Percentiles rank a stretch among this genome's conserved stretches.
Evolutionary conservation across 2,888 invertebrate genomes (phyloP).

Genomic region (Dinocampus coccinellae): DNA sequence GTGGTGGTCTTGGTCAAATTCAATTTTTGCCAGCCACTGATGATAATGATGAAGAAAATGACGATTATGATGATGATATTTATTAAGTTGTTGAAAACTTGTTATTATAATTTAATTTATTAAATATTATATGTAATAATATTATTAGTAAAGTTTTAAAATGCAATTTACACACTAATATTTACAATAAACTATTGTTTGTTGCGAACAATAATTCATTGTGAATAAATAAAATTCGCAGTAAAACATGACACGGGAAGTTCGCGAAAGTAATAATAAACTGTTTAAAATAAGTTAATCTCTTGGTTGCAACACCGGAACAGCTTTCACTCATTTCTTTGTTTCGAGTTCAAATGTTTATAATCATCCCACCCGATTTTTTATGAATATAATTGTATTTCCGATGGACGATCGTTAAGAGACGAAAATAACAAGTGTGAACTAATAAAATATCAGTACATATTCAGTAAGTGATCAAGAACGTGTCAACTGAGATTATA

Average conservation of each 20-base stretch:
- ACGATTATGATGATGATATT: no score
- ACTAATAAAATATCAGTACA: background rate
- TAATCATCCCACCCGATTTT: background rate
- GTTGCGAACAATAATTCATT: no score
- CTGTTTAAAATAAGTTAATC: background rate
- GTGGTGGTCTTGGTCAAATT: constrained; percentile 76
- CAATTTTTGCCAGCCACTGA: constrained; percentile 72
- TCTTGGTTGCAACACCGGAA: background rate
- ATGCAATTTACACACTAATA: no score
- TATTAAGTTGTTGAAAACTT: no score
- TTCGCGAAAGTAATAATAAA: background rate
- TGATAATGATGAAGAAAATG: constrained; percentile 56
- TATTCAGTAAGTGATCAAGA: background rate
- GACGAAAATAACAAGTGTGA: background rate
- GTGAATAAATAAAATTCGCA: no score
- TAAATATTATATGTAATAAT: no score
- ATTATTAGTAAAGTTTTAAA: no score
- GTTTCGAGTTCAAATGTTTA: background rate
- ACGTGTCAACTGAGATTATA: background rate
- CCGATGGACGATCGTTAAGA: background rate
- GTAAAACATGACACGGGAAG: no score
- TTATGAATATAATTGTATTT: background rate
- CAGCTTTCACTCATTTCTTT: background rate
- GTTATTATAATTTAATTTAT: no score
- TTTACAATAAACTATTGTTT: no score